Conservation (phyloP, 2,888 invertebrate genomes). For the Cerastis rubricosa region DNA sequence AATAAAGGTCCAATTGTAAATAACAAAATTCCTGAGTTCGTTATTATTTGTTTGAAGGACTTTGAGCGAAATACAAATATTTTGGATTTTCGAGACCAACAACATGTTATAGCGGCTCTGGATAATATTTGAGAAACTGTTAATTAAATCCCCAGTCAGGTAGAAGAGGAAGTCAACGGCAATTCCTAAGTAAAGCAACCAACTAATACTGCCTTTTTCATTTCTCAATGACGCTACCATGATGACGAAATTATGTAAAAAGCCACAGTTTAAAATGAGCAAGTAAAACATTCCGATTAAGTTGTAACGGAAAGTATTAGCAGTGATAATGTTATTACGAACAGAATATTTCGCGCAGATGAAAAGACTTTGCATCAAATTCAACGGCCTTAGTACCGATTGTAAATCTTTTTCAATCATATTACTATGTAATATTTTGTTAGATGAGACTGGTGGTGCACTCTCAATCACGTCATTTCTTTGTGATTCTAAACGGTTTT, state of each 20-base stretch:
- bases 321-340: neutral
- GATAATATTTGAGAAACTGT: neutral
- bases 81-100: neutral
- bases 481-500: neutral
- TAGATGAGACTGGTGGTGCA: neutral
- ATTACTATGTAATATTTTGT: neutral
- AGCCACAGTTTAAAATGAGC: neutral
- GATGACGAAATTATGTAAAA: neutral
- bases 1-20: neutral
- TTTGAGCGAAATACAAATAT: neutral
- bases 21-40: neutral
- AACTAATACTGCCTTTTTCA: neutral
- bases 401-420: constrained; percentile 1
- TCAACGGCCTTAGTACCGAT: neutral
- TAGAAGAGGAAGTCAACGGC: neutral
- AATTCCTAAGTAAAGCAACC: neutral
- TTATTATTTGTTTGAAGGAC: neutral
- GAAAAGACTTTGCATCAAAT: neutral
- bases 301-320: neutral
- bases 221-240: neutral
- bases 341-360: constrained; percentile 1
- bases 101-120: neutral
- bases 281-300: neutral
- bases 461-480: neutral
- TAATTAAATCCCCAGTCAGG: neutral